Base-by-base conservation (phyloP, 2,888 invertebrate species). In the Drosophila peninsularis region DNA sequence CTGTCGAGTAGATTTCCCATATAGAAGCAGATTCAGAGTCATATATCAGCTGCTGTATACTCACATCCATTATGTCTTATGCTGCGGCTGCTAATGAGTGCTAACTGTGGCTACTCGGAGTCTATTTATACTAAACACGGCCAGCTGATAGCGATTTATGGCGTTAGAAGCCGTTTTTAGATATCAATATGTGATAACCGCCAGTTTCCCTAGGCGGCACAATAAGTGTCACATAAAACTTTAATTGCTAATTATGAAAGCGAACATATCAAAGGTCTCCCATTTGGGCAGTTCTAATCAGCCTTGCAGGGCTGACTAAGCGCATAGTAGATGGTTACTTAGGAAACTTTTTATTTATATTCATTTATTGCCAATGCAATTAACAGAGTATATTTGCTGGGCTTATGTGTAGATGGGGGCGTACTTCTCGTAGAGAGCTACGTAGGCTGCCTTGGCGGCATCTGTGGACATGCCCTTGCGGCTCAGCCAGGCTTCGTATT, bases 401-500 rank as follows among this genome's bases (percentile, higher is more conserved):
- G 44, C 17, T 71, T 75, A 90, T 30, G 88, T 78, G 86, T 94
- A 94, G 92, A 93, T 94, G 61, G 94, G 91, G 11, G 93, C 92
- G 50, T 93, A 92, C 80, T 94, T 92, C 60, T 93, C 92, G 11
- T 95, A 97, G 90, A 95, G 94, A 4, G 94, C 94, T 69, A 98
- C 93, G 93, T 98, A 98, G 54, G 95, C 95, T 88, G 95, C 94
- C 93, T 97, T 96, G 62, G 98, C 98, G 42, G 94, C 95, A 39
- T 96, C 96, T 86, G 95, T 93, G 42, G 94, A 93, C 89, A 95
- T 93, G 27, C 98, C 98, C 93, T 98, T 98, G 92, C 95, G 96
- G 62, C 93, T 93, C 75, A 94, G 94, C 98, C 98, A 99, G 2
- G 97, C 95, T 91, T 97, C 96, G 97, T 97, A 98, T 93, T 98